Base-by-base conservation (phyloP, 2,888 invertebrate genomes). In the Aromia moschata region DNA sequence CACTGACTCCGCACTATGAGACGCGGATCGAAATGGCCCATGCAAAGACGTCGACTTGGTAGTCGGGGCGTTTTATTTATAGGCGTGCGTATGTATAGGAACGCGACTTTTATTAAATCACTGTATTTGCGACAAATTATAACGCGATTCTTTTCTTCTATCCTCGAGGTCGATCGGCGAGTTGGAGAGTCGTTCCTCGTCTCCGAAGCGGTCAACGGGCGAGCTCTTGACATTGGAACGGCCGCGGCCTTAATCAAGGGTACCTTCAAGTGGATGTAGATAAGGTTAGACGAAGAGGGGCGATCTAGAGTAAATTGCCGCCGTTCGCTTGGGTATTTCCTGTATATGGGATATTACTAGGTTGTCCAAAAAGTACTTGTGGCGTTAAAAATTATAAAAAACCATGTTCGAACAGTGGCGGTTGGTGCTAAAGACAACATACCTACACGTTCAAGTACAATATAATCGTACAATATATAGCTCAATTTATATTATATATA, bases 11-110 rank as follows among this genome's bases (percentile, higher is more conserved):
- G 7, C 7, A 5, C 25, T 25, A 5, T 25, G 7, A 3, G 25
- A 7, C 25, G 37, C 15, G 5, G 25, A 40, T 25, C 49, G 38
- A 15, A 38, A 49, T 49, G 49, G 38, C 49, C 49, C 49, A 49
- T 49, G 49, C 49, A 38, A 33, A 49, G 49, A 49, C 38, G 38
- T 49, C 37, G 25, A 38, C 15, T 38, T 18, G 18, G 47, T 36
- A 37, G 47, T 18, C 12, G 18, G 37, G 30, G 36, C 17, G 17
- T 17, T 25, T n/a, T n/a, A 25, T 25, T 5, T 25, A 25, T 25
- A 25, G 25, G 25, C n/a, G n/a, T 25, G 25, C 4, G 25, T 25
- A 25, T 25, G 3, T 25, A 25, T 25, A 25, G 25, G 25, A 25
- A 25, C n/a, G n/a, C n/a, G n/a, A n/a, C n/a, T n/a, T n/a, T n/a